Base-by-base conservation (phyloP, 2,888 invertebrate species). In the Ecdyonurus torrentis region DNA sequence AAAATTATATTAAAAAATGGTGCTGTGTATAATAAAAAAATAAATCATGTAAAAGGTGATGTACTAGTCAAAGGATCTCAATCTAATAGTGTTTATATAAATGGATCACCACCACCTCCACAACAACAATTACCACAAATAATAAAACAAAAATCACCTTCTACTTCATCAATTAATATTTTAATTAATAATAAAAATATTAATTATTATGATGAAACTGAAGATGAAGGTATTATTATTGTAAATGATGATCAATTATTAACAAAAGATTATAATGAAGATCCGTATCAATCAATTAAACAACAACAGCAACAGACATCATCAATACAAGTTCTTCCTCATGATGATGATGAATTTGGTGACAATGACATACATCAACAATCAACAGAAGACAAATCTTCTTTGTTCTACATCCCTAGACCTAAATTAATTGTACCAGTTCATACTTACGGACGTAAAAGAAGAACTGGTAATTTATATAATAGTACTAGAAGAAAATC, bases 361-460 rank as follows among this genome's bases (percentile, higher is more conserved):
- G 37, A 37, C 37, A 37, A 37, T 37, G 37, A 37, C 37, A 37
- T 15, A 37, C 55, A 55, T 10, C 55, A 22, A 55, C 19, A n/a
- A 5, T 22, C 55, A n/a, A 50, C 50, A 18, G 50, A 50, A 7
- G 50, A 23, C 59, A 53, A 53, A 19, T 23, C 59, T n/a, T 59
- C 52, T 22, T 24, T 23, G 50, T 66, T 64, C 75, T 82, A 84
- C 66, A 91, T 91, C 74, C 91, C 91, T 2, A 78, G 91, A 69
- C 91, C 91, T 37, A 86, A 90, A 71, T 79, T 91, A 69, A 89
- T 91, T 71, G 91, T 91, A 67, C 91, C 91, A 63, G 88, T 91
- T 66, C 91, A 91, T 77, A 90, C 91, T 24, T 91, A 91, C 72
- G 91, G 89, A 63, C 80, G 89, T 67, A 85, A 86, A 71, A 79